These are phyloP conservation scores for Chelonia mydas DNA, from an alignment of 2,797 vertebrate genomes.

Conservation along the genomic window DNA sequence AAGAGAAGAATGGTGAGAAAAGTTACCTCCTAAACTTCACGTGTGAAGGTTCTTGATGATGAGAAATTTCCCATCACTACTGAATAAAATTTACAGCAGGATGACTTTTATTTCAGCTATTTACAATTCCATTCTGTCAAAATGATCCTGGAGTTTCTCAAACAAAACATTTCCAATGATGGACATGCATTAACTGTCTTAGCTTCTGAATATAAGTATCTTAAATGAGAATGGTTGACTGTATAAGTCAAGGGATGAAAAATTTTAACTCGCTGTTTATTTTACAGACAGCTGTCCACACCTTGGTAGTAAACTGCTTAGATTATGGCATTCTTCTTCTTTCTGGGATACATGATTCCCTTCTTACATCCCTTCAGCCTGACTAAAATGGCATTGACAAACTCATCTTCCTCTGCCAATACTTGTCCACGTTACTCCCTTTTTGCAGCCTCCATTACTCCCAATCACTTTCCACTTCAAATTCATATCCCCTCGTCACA, in stretches of 20 bases:
- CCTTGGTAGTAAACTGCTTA: background rate
- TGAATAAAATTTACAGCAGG: background rate
- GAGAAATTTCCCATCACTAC: background rate
- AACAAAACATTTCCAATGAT: background rate
- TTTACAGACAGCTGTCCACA: background rate
- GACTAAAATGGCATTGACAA: background rate
- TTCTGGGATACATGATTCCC: background rate
- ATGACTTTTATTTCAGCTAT: background rate
- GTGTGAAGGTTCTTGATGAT: background rate
- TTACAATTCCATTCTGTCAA: background rate
- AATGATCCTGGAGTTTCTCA: background rate
- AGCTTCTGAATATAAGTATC: background rate
- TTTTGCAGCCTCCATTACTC: constrained; percentile 51
- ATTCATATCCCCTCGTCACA: background rate
- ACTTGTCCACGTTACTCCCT: background rate
- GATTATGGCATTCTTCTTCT: background rate
- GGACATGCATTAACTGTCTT: background rate
- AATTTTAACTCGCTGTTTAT: background rate
- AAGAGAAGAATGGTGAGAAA: background rate
- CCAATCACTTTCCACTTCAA: constrained; percentile 11
- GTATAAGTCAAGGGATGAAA: background rate
- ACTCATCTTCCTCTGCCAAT: background rate
- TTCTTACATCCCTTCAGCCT: background rate
- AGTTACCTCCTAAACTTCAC: background rate
- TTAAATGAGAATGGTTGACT: background rate